phyloP scores from a whole-genome alignment of 1,140 invertebrate genomes.

The Druon quercuslanigerum region DNA sequence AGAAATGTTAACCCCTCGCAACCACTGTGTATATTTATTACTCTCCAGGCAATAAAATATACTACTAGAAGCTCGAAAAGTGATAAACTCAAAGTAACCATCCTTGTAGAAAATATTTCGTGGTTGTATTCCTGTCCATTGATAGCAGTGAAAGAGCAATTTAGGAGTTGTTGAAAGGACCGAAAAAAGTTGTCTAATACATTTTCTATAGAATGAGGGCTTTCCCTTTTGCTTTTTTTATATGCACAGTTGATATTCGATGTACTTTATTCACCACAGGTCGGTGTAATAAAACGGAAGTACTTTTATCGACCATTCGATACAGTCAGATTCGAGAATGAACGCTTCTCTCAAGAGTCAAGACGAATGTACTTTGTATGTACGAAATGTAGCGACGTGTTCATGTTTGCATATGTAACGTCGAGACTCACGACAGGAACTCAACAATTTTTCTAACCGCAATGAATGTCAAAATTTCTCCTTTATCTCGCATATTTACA shows the following conservation, averaged over 20 bases:
- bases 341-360: not conserved
- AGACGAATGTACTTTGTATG: slow-evolving; percentile 6
- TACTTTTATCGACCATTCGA: slow-evolving; percentile 21
- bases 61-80: too few relatives aligned
- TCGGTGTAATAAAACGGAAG: slow-evolving; percentile 9
- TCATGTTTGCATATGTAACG: slow-evolving; percentile 17
- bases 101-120: too few relatives aligned
- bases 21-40: too few relatives aligned
- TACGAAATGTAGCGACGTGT: not conserved
- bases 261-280: slow-evolving; percentile 11
- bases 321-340: not conserved
- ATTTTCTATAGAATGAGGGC: not conserved
- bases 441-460: not conserved
- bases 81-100: too few relatives aligned
- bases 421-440: not conserved
- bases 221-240: slow-evolving; percentile 5
- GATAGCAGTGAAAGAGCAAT: too few relatives aligned
- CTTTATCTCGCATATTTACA: not conserved
- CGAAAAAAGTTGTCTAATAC: too few relatives aligned
- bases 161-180: too few relatives aligned
- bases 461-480: not conserved
- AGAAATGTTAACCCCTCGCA: too few relatives aligned
- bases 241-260: slow-evolving; percentile 16
- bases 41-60: too few relatives aligned
- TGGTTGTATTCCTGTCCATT: too few relatives aligned